A percentile compares a stretch with the other conserved stretches of the same genome.
Evolutionary conservation across 2,113 vertebrate genomes (phyloP).

Genomic region (Sinocyclocheilus anshuiensis): DNA sequence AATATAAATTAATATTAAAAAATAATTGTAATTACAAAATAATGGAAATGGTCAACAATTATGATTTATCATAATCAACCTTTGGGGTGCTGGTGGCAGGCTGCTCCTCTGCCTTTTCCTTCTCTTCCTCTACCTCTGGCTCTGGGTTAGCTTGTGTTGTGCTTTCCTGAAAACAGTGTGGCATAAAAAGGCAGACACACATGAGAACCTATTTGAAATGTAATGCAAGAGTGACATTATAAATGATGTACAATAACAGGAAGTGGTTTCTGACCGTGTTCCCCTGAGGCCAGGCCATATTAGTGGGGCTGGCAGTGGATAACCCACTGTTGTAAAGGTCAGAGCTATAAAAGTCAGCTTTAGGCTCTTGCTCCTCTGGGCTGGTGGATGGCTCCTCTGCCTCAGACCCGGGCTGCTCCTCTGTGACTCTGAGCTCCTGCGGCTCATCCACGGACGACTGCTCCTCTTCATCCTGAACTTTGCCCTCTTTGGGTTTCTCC

Average conservation of each 20-base stretch:
- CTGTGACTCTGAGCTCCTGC: constrained; percentile 49
- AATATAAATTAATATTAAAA: not conserved
- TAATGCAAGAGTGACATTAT: not conserved
- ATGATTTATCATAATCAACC: constrained; percentile 52
- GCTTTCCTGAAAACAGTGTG: constrained; percentile 65
- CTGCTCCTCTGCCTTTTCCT: constrained; percentile 58
- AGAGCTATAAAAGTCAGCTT: constrained; percentile 62
- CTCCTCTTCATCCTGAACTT: constrained; percentile 64
- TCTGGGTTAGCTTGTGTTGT: constrained; percentile 52
- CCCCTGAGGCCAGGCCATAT: constrained; percentile 58
- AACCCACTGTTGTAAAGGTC: constrained; percentile 66
- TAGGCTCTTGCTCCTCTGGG: constrained; percentile 54
- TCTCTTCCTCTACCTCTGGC: constrained; percentile 47
- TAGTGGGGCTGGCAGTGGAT: not conserved
- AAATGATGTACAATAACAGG: not conserved
- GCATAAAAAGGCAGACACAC: not conserved
- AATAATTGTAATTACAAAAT: not conserved
- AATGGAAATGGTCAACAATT: not conserved
- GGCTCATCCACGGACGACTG: constrained; percentile 42
- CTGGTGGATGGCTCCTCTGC: constrained; percentile 54
- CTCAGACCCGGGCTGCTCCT: constrained; percentile 54
- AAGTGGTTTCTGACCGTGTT: constrained; percentile 51
- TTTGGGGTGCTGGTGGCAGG: constrained; percentile 61
- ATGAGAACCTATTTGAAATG: not conserved
- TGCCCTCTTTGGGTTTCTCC: constrained; percentile 55